These are phyloP conservation scores for Reticulitermes speratus DNA, from an alignment of 1,140 invertebrate species.

Conservation along the genomic window DNA sequence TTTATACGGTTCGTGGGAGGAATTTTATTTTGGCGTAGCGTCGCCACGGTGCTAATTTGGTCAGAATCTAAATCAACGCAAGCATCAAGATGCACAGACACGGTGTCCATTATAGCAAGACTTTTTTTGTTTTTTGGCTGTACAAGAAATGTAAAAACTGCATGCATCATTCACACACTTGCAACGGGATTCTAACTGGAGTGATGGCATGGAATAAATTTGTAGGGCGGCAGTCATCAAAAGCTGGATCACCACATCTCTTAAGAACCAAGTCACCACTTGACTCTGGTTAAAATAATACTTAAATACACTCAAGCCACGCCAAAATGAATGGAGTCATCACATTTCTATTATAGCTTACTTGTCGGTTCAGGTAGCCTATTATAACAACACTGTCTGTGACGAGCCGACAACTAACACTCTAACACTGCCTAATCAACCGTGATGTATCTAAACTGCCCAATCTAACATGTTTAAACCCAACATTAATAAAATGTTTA, in stretches of 20 bases:
- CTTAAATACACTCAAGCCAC: neutral
- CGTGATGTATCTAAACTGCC: too few relatives aligned
- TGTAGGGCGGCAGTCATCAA: neutral
- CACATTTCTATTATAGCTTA: constrained; percentile 4
- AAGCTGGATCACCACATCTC: neutral
- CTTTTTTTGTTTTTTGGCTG: neutral
- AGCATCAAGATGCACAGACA: neutral
- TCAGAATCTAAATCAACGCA: neutral
- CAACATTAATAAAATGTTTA: too few relatives aligned
- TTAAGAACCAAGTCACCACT: neutral
- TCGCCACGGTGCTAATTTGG: neutral
- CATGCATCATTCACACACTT: neutral
- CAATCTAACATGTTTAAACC: too few relatives aligned
- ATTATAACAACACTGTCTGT: neutral
- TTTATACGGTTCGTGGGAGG: too few relatives aligned
- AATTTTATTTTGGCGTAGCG: neutral
- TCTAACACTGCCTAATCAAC: too few relatives aligned
- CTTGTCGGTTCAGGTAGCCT: constrained; percentile 2
- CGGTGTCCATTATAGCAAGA: neutral
- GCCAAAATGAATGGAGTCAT: constrained; percentile 15
- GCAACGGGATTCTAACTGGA: neutral
- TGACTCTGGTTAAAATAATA: neutral
- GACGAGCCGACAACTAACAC: neutral
- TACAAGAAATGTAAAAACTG: neutral
- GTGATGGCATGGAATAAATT: constrained; percentile 7